These are phyloP conservation scores for Drosophila cyrtoloma DNA, from an alignment of 2,888 invertebrate species.

Conservation along the genomic window DNA sequence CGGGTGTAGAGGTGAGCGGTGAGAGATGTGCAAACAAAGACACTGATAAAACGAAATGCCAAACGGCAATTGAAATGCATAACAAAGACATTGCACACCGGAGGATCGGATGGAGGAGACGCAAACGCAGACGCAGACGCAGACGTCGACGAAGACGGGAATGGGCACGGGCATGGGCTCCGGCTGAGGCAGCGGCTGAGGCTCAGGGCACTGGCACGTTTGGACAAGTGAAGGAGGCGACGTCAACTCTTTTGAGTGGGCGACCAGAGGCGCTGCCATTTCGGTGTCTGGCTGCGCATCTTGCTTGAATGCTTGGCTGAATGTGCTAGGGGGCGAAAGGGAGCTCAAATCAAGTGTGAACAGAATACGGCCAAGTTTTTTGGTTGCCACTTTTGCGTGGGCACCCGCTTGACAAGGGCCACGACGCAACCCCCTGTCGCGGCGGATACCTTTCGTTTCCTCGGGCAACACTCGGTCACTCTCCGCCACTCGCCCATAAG, in stretches of 20 bases:
- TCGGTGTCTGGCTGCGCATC: slow-evolving; percentile 67
- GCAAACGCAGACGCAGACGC: background rate
- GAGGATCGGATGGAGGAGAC: slow-evolving; percentile 16
- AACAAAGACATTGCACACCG: slow-evolving; percentile 62
- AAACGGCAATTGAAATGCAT: slow-evolving; percentile 79
- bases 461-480: slow-evolving; percentile 43
- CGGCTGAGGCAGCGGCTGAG: background rate
- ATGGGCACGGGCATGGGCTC: background rate
- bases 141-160: background rate
- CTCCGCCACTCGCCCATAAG: slow-evolving; percentile 11
- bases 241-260: slow-evolving; percentile 71
- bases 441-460: slow-evolving; percentile 36
- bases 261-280: slow-evolving; percentile 79
- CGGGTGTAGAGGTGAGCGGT: slow-evolving; percentile 35
- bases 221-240: slow-evolving; percentile 72
- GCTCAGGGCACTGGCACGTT: slow-evolving; percentile 10
- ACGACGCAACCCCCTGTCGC: slow-evolving; percentile 8
- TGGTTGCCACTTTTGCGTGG: slow-evolving; percentile 61
- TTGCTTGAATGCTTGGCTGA: slow-evolving; percentile 31
- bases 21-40: slow-evolving; percentile 77
- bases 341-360: slow-evolving; percentile 69
- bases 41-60: slow-evolving; percentile 76
- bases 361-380: slow-evolving; percentile 73
- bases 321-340: slow-evolving; percentile 13
- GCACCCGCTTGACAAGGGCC: slow-evolving; percentile 13